Conservation (phyloP, 2,797 vertebrate genomes). For the Neosilurus mollespiculum region DNA sequence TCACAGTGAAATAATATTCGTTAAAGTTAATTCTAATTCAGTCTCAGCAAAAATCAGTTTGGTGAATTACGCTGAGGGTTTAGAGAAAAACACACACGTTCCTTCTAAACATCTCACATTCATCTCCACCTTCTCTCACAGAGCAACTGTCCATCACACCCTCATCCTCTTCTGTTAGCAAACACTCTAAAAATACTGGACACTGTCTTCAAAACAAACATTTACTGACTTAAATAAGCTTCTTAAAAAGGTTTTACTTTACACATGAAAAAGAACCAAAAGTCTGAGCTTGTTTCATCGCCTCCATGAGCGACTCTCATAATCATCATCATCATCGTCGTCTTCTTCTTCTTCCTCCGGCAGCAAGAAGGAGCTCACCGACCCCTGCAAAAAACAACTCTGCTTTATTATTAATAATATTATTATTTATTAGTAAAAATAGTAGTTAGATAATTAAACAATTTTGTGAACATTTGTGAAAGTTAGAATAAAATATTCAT, state of each 20-base stretch:
- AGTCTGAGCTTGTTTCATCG: conserved; percentile 76
- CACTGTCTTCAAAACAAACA: conserved; percentile 49
- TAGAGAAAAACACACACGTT: conserved; percentile 51
- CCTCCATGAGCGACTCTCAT: conserved; percentile 95
- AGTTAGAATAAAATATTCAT: no score
- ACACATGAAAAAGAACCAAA: conserved; percentile 24
- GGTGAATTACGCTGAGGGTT: conserved; percentile 61
- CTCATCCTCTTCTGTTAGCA: conserved; percentile 45
- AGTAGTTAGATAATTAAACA: no score
- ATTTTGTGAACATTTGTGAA: no score
- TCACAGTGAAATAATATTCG: conserved; percentile 70
- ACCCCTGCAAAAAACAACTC: conserved; percentile 73
- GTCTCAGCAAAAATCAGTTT: conserved; percentile 77
- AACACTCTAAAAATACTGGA: conserved; percentile 69
- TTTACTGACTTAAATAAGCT: conserved; percentile 53
- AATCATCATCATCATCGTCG: conserved; percentile 88
- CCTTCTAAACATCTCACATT: conserved; percentile 49
- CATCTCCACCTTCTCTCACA: conserved; percentile 1
- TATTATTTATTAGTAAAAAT: not conserved
- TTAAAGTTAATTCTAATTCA: conserved; percentile 53
- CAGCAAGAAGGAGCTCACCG: conserved; percentile 83
- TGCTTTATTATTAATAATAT: not conserved
- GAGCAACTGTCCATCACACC: not conserved
- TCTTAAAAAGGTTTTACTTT: conserved; percentile 46
- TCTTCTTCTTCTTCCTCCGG: conserved; percentile 92